Base-by-base conservation (phyloP, 2,113 vertebrate genomes). In the Mus pahari region DNA sequence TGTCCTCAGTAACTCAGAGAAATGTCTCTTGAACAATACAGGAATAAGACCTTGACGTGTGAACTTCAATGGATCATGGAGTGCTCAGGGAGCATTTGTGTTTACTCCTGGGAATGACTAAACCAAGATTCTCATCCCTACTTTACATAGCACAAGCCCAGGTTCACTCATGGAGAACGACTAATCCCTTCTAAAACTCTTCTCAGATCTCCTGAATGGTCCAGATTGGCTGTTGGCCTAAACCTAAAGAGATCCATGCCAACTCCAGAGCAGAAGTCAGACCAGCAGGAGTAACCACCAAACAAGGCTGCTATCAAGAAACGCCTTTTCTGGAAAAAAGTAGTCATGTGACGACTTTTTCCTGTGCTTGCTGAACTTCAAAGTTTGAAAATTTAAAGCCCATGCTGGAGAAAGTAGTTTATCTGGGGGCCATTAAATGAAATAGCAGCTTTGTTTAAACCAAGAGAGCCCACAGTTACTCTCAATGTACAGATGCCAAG, bases 401-500 rank as follows among this genome's bases (percentile, higher is more conserved):
- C 28, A 55, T n/a, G 95, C 94, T 94, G 97, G 98, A 96, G 77
- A 97, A 97, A 68, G 82, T 93, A 96, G 92, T 96, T 97, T 95
- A 96, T 97, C 97, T 97, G 96, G 20, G 36, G 10, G 36, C 36
- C 36, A 39, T 26, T n/a, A 90, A 97, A 97, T 94, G 77, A 88
- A 98, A 94, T 90, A 92, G 97, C 94, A 96, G 92, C 97, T 92
- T 36, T 20, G 28, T 74, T 98, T 97, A 97, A 96, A 97, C 96
- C 97, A 94, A 92, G 95, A 96, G 96, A 98, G 81, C 94, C 95
- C 82, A 48, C 92, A 45, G 86, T 96, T 96, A 97, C 95, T 97
- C 97, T 97, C 97, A 96, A 97, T 98, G 97, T 97, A 90, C 95
- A 95, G 95, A 97, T 96, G 97, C 96, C 96, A 96, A 98, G 95